Conservation (phyloP, 2,113 vertebrate species). For the Elephas maximus region DNA sequence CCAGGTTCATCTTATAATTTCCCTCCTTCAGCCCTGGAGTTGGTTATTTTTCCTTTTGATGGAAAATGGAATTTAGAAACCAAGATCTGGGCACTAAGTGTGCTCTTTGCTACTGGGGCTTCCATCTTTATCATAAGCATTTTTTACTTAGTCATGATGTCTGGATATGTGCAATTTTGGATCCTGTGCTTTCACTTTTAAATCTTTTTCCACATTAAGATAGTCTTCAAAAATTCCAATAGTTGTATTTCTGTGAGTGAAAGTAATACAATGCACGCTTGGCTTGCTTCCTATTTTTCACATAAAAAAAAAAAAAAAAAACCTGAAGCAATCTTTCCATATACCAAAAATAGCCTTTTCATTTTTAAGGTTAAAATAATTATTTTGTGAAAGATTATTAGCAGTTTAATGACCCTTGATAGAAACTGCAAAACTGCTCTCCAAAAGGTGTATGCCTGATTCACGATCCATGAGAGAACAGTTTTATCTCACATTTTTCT, state of each 20-base stretch:
- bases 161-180: not conserved
- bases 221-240: not conserved
- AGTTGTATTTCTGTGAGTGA: not conserved
- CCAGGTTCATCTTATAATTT: not conserved
- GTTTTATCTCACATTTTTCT: conserved; percentile 12
- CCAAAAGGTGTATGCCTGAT: conserved; percentile 1
- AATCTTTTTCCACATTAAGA: conserved; percentile 38
- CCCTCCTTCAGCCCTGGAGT: not conserved
- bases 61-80: not conserved
- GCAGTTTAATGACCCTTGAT: not conserved
- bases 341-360: conserved; percentile 6
- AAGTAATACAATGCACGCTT: not conserved
- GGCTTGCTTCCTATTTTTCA: conserved; percentile 23
- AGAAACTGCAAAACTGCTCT: conserved; percentile 31
- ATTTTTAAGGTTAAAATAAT: conserved; percentile 48
- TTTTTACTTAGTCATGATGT: conserved; percentile 5
- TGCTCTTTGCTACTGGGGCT: not conserved
- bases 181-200: conserved; percentile 8
- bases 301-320: not conserved
- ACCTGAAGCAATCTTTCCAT: not conserved
- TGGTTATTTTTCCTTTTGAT: not conserved
- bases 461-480: not conserved
- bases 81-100: not conserved
- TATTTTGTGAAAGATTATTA: conserved; percentile 26
- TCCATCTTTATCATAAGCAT: not conserved